phyloP scores from a whole-genome alignment of 2,797 vertebrate genomes.

The Artibeus lituratus region DNA sequence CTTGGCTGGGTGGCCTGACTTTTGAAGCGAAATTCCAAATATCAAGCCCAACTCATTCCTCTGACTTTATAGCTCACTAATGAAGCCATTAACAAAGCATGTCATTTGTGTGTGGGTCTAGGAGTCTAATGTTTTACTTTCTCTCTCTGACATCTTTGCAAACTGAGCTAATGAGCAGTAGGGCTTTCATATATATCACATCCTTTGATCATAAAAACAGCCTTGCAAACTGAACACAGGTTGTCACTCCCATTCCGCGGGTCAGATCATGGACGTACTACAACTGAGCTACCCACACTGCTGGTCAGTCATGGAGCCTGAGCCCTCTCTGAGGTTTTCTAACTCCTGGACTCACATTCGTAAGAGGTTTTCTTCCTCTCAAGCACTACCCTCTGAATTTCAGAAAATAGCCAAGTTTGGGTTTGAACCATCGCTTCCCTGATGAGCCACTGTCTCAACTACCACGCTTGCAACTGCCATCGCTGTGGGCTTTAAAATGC shows the following conservation, averaged over 20 bases:
- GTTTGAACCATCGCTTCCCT: not conserved
- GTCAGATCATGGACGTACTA: not conserved
- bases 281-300: not conserved
- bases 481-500: conserved; percentile 15
- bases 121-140: not conserved
- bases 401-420: not conserved
- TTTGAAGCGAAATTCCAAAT: not conserved
- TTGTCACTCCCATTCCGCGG: not conserved
- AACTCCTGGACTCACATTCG: not conserved
- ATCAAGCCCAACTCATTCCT: not conserved
- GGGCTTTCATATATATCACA: not conserved
- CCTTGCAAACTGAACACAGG: not conserved
- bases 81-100: not conserved
- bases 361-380: not conserved
- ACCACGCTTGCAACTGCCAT: not conserved
- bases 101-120: not conserved
- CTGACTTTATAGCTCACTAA: not conserved
- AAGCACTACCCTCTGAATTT: not conserved
- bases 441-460: not conserved
- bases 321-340: not conserved
- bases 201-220: not conserved
- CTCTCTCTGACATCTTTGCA: not conserved
- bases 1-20: not conserved
- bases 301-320: not conserved
- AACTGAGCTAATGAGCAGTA: not conserved